Base-by-base conservation (phyloP, 2,888 invertebrate genomes). In the Metopia argyrocephala region DNA sequence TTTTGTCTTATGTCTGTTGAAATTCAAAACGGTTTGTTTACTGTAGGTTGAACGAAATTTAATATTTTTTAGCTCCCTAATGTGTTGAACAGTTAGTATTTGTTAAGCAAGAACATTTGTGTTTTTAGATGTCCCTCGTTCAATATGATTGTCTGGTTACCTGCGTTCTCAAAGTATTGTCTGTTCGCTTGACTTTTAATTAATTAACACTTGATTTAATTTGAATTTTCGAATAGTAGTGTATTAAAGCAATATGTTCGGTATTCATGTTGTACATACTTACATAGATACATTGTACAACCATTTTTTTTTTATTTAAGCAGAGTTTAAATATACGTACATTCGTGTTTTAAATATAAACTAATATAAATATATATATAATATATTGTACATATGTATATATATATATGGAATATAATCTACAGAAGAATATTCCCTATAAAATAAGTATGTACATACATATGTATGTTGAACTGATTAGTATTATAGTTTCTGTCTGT, bases 171-270 rank as follows among this genome's bases (percentile, higher is more conserved):
- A 5, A 31, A 5, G 18, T 18, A 21, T 21, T 48, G 50, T 25
- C 15, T 50, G 65, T 15, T 50, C 48, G 45, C 57, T 74, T 74
- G 25, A 27, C 57, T 66, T 74, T 66, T 38, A 74, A 65, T 65
- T 74, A 65, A 59, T 74, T 74, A 66, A 74, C 74, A 74, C 65
- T 74, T 74, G 57, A 74, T 74, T 74, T 59, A 65, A 66, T 59
- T 74, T 64, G 46, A 23, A 20, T 38, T 38, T 38, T 38, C 38
- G 38, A 38, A 3, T n/a, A n/a, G n/a, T n/a, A n/a, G n/a, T n/a
- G n/a, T n/a, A n/a, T 38, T 38, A 15, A 38, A 12, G 38, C 38
- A 38, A 1, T 38, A n/a, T n/a, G n/a, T n/a, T n/a, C n/a, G n/a
- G n/a, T n/a, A n/a, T n/a, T n/a, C n/a, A n/a, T n/a, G n/a, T n/a